Conservation (phyloP, 2,797 vertebrate species). For the Sebastes aleutianus region DNA sequence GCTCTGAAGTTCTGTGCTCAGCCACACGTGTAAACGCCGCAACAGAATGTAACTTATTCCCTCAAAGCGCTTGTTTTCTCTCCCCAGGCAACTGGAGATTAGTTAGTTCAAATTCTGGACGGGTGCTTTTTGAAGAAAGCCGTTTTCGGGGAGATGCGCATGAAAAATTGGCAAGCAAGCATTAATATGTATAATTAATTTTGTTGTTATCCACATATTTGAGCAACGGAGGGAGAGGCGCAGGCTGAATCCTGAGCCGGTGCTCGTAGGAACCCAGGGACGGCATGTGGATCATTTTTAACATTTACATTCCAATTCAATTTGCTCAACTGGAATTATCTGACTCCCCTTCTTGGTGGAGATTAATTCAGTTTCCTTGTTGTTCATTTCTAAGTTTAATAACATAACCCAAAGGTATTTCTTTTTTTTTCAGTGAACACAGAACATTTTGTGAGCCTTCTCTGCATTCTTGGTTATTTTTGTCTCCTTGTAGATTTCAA, state of each 20-base stretch:
- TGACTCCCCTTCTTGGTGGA: conserved; percentile 68
- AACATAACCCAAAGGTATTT: conserved; percentile 78
- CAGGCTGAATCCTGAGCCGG: conserved; percentile 61
- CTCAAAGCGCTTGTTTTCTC: conserved; percentile 74
- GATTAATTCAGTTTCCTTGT: conserved; percentile 77
- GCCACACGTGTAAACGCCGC: conserved; percentile 73
- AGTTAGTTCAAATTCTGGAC: conserved; percentile 75
- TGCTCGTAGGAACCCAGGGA: conserved; percentile 57
- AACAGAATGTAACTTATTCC: conserved; percentile 74
- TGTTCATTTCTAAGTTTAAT: conserved; percentile 79
- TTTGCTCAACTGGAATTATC: conserved; percentile 78
- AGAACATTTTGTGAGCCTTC: conserved; percentile 48
- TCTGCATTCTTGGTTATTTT: conserved; percentile 48
- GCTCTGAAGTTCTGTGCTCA: conserved; percentile 74
- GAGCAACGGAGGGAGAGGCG: conserved; percentile 64
- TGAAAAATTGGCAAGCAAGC: conserved; percentile 75
- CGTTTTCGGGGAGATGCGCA: conserved; percentile 60
- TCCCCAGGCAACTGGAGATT: conserved; percentile 70
- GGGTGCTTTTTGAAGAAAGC: conserved; percentile 70
- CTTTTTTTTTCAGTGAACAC: conserved; percentile 56
- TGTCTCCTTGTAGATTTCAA: conserved; percentile 54
- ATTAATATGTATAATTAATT: conserved; percentile 81
- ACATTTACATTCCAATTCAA: conserved; percentile 79
- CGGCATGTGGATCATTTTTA: conserved; percentile 64
- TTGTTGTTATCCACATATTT: conserved; percentile 81